phyloP scores from a whole-genome alignment of 1,140 invertebrate species.

The Adelges cooleyi region DNA sequence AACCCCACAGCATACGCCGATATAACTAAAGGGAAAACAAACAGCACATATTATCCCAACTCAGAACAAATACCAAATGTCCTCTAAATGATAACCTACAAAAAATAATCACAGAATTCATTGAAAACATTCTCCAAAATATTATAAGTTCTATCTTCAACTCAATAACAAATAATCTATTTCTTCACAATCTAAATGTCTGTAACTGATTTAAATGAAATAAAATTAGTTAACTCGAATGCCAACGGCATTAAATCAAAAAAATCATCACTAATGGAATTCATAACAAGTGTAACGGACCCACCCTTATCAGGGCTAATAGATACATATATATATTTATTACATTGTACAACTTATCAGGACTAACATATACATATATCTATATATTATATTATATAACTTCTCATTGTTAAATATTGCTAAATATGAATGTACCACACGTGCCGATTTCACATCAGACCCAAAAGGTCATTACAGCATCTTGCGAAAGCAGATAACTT shows the following conservation, averaged over 20 bases:
- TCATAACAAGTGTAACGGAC: background rate
- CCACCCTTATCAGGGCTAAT: too few relatives aligned
- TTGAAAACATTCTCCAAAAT: background rate
- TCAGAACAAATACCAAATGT: background rate
- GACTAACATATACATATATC: too few relatives aligned
- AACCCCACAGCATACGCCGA: background rate
- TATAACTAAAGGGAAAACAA: background rate
- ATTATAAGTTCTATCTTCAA: background rate
- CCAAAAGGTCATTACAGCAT: too few relatives aligned
- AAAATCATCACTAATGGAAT: background rate
- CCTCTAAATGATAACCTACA: background rate
- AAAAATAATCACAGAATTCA: background rate
- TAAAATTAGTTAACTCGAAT: background rate
- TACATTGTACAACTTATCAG: too few relatives aligned
- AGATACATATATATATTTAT: too few relatives aligned
- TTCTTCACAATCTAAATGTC: background rate
- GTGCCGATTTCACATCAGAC: too few relatives aligned
- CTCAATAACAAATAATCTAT: background rate
- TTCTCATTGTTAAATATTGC: too few relatives aligned
- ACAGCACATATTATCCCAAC: background rate
- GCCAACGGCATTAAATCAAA: background rate
- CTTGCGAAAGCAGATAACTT: too few relatives aligned
- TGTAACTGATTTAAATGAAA: background rate
- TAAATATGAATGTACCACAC: too few relatives aligned
- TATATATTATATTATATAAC: too few relatives aligned